phyloP scores from a whole-genome alignment of 2,888 invertebrate species.

The Nemapogon koenigi region DNA sequence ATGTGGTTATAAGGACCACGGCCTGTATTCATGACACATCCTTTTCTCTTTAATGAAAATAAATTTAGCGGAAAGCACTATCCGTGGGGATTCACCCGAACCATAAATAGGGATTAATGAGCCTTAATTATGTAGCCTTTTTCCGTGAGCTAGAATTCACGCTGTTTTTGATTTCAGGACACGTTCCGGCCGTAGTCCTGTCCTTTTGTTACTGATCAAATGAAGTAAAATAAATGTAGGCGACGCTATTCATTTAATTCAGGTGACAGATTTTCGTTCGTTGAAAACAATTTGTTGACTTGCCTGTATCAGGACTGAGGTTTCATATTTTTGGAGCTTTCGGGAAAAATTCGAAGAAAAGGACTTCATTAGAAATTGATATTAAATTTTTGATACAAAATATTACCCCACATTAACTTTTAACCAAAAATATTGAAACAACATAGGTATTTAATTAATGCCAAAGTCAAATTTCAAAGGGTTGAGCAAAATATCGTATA shows the following conservation, averaged over 20 bases:
- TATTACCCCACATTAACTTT: no score
- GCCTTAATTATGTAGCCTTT: conserved; percentile 42
- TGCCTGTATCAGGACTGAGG: no score
- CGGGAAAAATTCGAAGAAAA: no score
- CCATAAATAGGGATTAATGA: conserved; percentile 47
- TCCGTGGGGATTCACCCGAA: conserved; percentile 29
- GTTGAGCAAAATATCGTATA: no score
- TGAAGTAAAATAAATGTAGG: conserved; percentile 2
- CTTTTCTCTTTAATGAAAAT: conserved; percentile 23
- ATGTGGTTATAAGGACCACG: not conserved
- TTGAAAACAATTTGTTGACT: no score
- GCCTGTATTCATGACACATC: conserved; percentile 19
- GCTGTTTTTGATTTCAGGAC: conserved; percentile 24
- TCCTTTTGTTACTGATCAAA: not conserved
- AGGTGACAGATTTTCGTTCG: no score
- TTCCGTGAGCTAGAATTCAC: conserved; percentile 21
- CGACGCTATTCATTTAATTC: not conserved
- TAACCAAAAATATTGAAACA: no score
- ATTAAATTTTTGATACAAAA: no score
- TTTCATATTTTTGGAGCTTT: no score
- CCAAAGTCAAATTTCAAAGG: no score
- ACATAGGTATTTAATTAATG: no score
- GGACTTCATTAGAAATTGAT: no score
- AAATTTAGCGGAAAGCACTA: conserved; percentile 24
- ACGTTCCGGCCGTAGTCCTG: conserved; percentile 24